These are phyloP conservation scores for Hirundo rustica DNA, from an alignment of 2,797 vertebrate genomes.

Conservation along the genomic window DNA sequence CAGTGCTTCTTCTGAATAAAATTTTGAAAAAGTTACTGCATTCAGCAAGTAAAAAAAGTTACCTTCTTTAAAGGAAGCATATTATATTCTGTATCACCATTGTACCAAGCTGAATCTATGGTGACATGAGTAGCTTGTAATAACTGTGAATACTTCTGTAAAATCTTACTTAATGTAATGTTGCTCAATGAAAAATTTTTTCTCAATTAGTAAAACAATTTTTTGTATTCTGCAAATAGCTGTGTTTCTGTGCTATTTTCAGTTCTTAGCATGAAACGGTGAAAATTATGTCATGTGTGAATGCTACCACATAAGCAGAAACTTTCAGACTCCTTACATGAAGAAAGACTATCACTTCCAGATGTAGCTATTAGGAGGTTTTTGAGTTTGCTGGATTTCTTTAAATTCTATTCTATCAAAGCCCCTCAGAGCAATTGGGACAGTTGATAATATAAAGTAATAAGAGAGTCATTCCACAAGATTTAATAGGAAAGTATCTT, in stretches of 20 bases:
- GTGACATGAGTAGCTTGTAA: background rate
- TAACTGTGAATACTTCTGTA: background rate
- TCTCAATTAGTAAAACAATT: background rate
- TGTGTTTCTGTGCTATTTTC: background rate
- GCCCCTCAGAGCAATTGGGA: background rate
- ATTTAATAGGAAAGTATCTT: background rate
- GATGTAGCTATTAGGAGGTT: background rate
- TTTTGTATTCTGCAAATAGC: background rate
- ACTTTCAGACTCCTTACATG: background rate
- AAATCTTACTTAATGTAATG: background rate
- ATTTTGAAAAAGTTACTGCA: background rate
- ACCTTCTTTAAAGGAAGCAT: background rate
- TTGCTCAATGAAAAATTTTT: background rate
- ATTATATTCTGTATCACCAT: background rate
- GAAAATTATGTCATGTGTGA: background rate
- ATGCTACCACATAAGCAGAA: background rate
- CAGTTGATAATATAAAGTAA: background rate
- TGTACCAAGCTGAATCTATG: background rate
- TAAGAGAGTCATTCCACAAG: background rate
- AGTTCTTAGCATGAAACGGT: background rate
- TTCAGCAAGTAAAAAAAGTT: background rate
- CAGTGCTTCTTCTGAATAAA: background rate
- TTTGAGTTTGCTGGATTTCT: background rate
- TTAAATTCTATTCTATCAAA: slow-evolving; percentile 1
- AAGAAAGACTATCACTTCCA: background rate